Percentiles rank a stretch among this genome's conserved stretches.
These are phyloP conservation scores for Astropecten irregularis DNA, from an alignment of 53 echinoderm and acorn worm genomes.

Conservation along the genomic window DNA sequence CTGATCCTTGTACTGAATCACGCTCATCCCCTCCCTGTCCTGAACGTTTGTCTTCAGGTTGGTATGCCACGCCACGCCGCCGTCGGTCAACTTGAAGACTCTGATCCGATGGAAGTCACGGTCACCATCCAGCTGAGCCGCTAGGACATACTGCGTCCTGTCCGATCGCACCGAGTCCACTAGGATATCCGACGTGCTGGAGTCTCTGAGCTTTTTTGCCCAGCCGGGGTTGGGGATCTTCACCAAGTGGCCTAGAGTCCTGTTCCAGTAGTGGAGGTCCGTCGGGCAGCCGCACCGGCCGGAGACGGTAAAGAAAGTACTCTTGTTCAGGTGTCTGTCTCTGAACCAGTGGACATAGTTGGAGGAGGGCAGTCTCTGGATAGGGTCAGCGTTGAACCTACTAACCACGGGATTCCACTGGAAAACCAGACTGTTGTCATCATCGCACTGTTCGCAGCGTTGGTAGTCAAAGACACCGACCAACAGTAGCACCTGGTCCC, in stretches of 20 bases:
- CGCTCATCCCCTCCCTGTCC: neutral
- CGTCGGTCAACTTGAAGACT: neutral
- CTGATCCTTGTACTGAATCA: neutral
- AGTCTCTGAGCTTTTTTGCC: too few relatives aligned
- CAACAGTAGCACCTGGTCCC: neutral
- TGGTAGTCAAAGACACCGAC: neutral
- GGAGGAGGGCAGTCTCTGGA: neutral
- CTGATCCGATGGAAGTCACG: neutral
- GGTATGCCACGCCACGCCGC: neutral
- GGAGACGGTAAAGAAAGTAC: neutral
- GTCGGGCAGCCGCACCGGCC: conserved; percentile 1
- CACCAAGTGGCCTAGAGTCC: neutral
- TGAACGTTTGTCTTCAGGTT: neutral
- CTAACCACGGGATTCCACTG: neutral
- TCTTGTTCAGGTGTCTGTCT: neutral
- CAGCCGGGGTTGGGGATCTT: neutral
- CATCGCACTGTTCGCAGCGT: neutral
- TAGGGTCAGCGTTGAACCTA: neutral
- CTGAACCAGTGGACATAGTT: neutral
- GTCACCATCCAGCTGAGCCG: neutral
- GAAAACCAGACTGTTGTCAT: neutral
- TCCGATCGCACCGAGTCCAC: neutral
- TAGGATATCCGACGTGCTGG: neutral
- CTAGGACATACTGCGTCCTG: neutral
- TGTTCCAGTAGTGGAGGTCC: neutral